Percentiles rank a stretch among this genome's conserved stretches.
Evolutionary conservation across 2,888 invertebrate genomes (phyloP).

Genomic region (Lasioglossum villosulum): DNA sequence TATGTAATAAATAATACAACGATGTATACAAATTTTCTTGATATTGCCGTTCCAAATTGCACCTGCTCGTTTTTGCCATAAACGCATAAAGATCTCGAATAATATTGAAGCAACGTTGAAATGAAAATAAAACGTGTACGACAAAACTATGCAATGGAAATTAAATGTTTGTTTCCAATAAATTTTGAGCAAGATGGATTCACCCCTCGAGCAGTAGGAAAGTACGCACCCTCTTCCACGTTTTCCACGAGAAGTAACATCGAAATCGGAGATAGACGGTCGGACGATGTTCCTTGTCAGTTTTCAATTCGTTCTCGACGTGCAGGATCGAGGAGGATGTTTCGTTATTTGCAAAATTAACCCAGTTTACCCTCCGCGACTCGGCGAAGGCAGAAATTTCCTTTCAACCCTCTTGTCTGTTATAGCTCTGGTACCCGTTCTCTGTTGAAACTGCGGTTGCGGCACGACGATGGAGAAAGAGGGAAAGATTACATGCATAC

Average conservation of each 20-base stretch:
- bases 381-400: conserved; percentile 60
- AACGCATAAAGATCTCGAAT: too few species aligned
- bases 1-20: too few species aligned
- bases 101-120: neutral
- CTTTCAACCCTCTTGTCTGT: conserved; percentile 57
- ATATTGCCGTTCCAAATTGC: too few species aligned
- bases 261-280: neutral
- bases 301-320: conserved; percentile 68
- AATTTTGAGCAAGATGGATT: neutral
- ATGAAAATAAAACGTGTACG: neutral
- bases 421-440: conserved; percentile 21
- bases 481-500: conserved; percentile 32
- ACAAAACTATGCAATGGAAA: neutral
- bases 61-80: too few species aligned
- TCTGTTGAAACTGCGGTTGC: conserved; percentile 39
- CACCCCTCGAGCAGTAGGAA: neutral
- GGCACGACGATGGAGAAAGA: conserved; percentile 18
- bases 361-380: conserved; percentile 64
- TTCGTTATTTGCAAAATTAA: conserved; percentile 65
- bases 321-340: conserved; percentile 51
- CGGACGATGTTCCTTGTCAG: conserved; percentile 11
- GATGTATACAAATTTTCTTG: too few species aligned
- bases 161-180: neutral
- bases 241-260: neutral
- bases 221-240: neutral